These are phyloP conservation scores for Benthosema pterotum DNA, from an alignment of 2,797 vertebrate species.

Conservation along the genomic window DNA sequence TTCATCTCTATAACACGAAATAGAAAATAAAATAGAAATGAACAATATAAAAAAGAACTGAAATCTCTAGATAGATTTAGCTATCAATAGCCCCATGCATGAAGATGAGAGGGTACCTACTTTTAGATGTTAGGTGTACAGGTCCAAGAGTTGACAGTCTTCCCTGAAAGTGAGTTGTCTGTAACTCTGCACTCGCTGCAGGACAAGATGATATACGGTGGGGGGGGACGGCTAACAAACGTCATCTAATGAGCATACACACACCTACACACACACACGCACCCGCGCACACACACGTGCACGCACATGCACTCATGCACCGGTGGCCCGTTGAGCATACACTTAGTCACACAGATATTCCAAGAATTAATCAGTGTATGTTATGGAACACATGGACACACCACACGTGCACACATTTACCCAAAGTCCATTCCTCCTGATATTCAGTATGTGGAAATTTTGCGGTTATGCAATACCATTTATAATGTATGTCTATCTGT, in stretches of 20 bases:
- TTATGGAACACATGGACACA: constrained; percentile 21
- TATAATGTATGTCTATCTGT: constrained; percentile 40
- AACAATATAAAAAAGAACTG: not conserved
- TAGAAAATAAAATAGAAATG: not conserved
- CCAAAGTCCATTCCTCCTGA: constrained; percentile 79
- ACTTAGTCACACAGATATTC: constrained; percentile 23
- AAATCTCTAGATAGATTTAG: not conserved
- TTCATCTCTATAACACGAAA: constrained; percentile 75
- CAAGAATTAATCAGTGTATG: constrained; percentile 23
- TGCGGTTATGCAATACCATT: constrained; percentile 53
- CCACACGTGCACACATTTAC: constrained; percentile 41
- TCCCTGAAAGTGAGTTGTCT: constrained; percentile 74
- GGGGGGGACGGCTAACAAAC: constrained; percentile 76
- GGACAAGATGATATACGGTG: constrained; percentile 74
- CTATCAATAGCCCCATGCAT: not conserved
- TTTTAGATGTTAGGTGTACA: constrained; percentile 59
- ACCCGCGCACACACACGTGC: constrained; percentile 17
- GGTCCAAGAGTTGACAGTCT: constrained; percentile 73
- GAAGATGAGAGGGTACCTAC: constrained; percentile 62
- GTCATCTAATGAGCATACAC: constrained; percentile 76
- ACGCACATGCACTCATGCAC: not conserved
- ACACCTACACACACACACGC: constrained; percentile 41
- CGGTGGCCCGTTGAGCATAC: not conserved
- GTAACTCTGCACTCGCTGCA: constrained; percentile 74
- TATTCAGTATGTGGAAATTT: constrained; percentile 57